Evolutionary conservation across 2,888 invertebrate genomes (phyloP), one percentile per base, ranked within the genome.

Genomic region (Oscheius sp.): DNA sequence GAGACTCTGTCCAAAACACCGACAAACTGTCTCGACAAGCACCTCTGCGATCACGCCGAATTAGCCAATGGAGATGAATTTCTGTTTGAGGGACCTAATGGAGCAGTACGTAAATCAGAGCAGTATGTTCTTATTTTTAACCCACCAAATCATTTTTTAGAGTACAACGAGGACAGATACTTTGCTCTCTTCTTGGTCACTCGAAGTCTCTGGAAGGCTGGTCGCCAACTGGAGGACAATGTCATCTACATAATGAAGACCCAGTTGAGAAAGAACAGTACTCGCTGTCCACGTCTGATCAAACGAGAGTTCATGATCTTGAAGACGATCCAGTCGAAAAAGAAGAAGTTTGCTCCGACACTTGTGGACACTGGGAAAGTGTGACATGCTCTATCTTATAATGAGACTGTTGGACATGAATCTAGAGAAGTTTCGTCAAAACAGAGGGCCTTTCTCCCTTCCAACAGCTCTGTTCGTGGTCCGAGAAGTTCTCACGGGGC

Each of bases 81-180:
- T 32, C 37, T 42, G 32, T 10, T 59, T 5, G 59, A 70, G 13
- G 37, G 50, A 2, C 53, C 32, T 47, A 51, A 42, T 42, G 37
- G 13, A 9, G 10, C 29, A 9, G 21, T 21, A 21, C 21, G 21
- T 21, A 21, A 21, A 21, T 21, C 21, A 21, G 21, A 21, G 21
- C 21, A 21, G 0, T 21, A 21, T 21, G 21, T 21, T 21, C 21
- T 21, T 21, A 21, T 42, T 42, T 42, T 3, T 42, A 42, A 42
- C 4, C 7, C 42, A 5, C 42, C 42, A 5, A 42, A 42, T 5
- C 3, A 79, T 76, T 72, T 70, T 70, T 82, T 80, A 73, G 80
- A 66, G 59, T 74, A 68, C 59, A 74, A 58, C 60, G 74, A 74
- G 48, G 74, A 68, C 11, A 42, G 74, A 33, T 74, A 74, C 42